Evolutionary conservation across 2,113 vertebrate species (phyloP), one percentile per base, ranked within the genome.

Genomic region (Phylloscopus trochiloides): DNA sequence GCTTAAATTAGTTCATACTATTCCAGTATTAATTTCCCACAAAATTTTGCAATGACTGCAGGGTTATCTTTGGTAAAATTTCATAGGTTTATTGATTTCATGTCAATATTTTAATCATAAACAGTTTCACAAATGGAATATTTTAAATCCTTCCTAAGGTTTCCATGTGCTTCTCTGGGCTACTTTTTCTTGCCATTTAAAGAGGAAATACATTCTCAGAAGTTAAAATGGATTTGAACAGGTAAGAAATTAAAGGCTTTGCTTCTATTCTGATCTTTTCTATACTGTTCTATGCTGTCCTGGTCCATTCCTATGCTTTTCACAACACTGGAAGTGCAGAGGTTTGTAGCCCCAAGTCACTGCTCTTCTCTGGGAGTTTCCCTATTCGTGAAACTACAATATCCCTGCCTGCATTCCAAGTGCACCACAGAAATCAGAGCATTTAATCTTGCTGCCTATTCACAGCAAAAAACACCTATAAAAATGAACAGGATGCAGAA

Each of bases 71-170:
- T 38, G 17, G 52, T 90, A 83, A 90, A 88, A 74, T 61, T 86
- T 93, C 63, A 86, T 47, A 74, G 75, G 29, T 88, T 96, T 96
- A 96, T 93, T 93, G 90, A 96, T 71, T 80, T 62, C 1, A 0
- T 71, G 75, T 88, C 96, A 90, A 90, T 92, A 95, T n/a, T 94
- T 90, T 92, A 95, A 86, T 83, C 20, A 19, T 28, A 76, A 89
- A 93, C n/a, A 54, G 6, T 77, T 94, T 90, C 78, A 86, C 63
- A 83, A 79, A 77, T 67, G 61, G 75, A 90, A 83, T 74, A 55
- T 55, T 90, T 96, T 57, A 91, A 70, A 83, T 80, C 14, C 34
- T 71, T 90, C 31, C 63, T 61, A 42, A 59, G 52, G 40, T 71
- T 95, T 58, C 38, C 29, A 9, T 28, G 29, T 40, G 26, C 38